Conservation (phyloP, 1,140 invertebrate species). For the Aradophagus sp. region DNA sequence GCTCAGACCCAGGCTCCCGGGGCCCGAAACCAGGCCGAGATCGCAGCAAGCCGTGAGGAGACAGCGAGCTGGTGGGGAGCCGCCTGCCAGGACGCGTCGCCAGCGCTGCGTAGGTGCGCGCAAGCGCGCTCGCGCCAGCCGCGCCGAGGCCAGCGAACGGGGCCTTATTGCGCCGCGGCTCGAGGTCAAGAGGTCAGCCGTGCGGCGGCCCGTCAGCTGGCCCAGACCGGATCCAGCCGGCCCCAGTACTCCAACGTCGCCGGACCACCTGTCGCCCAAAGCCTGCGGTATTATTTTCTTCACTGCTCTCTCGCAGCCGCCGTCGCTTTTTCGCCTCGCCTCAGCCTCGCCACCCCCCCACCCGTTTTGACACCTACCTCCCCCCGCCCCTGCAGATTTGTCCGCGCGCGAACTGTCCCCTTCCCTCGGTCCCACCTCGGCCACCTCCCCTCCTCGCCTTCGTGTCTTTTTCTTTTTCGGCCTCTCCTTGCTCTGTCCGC, state of each 20-base stretch:
- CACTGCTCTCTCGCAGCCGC: constrained; percentile 9
- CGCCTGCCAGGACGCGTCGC: no score
- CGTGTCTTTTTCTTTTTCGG: not conserved
- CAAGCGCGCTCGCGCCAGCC: not conserved
- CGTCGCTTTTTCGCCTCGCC: constrained; percentile 6
- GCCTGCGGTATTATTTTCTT: constrained; percentile 66
- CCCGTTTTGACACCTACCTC: constrained; percentile 3
- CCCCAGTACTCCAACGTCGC: not conserved
- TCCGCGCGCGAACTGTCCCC: not conserved
- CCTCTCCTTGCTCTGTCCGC: constrained; percentile 42
- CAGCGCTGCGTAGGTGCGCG: no score
- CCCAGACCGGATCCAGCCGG: not conserved
- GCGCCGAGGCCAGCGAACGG: not conserved
- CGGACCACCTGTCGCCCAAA: constrained; percentile 64
- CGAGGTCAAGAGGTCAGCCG: constrained; percentile 39
- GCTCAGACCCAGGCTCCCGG: no score
- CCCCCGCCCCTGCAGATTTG: not conserved
- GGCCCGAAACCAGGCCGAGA: no score
- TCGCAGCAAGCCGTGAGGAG: no score
- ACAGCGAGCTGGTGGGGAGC: no score
- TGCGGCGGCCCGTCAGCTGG: constrained; percentile 3
- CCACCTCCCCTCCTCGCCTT: constrained; percentile 5
- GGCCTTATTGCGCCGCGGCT: constrained; percentile 10
- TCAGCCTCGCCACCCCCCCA: constrained; percentile 5
- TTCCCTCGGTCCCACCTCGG: not conserved